Evolutionary conservation across 2,797 vertebrate species (phyloP).

Genomic region (Hafferia zeledoni): DNA sequence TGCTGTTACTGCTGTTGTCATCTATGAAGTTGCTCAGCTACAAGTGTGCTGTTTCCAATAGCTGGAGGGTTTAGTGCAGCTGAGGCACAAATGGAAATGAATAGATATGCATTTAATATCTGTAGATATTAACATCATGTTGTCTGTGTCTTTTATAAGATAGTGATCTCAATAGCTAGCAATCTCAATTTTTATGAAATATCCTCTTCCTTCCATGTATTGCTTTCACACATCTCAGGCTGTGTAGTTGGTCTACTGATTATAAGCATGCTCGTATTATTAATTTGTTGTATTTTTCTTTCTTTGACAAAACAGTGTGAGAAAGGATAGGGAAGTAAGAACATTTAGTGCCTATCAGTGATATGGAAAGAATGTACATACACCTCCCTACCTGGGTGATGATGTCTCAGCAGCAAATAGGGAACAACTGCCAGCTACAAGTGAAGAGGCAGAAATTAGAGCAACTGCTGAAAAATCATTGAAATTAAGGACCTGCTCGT

Average conservation of each 20-base stretch:
- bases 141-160: not conserved
- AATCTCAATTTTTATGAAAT: not conserved
- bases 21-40: not conserved
- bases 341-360: not conserved
- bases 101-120: not conserved
- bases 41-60: not conserved
- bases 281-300: not conserved
- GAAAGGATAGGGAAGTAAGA: not conserved
- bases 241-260: not conserved
- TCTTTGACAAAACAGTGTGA: not conserved
- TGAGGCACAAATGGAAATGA: not conserved
- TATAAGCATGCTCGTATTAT: not conserved
- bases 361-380: not conserved
- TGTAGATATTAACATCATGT: not conserved
- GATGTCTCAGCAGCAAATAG: not conserved
- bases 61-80: not conserved
- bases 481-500: constrained; percentile 64
- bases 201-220: not conserved
- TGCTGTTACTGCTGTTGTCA: not conserved
- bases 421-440: constrained; percentile 37
- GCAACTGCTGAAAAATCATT: constrained; percentile 54
- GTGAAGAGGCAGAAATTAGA: constrained; percentile 64
- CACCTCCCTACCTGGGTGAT: not conserved
- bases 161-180: not conserved
- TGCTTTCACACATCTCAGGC: not conserved